These are phyloP conservation scores for Ophion ventricosus DNA, from an alignment of 2,888 invertebrate genomes.

Conservation along the genomic window DNA sequence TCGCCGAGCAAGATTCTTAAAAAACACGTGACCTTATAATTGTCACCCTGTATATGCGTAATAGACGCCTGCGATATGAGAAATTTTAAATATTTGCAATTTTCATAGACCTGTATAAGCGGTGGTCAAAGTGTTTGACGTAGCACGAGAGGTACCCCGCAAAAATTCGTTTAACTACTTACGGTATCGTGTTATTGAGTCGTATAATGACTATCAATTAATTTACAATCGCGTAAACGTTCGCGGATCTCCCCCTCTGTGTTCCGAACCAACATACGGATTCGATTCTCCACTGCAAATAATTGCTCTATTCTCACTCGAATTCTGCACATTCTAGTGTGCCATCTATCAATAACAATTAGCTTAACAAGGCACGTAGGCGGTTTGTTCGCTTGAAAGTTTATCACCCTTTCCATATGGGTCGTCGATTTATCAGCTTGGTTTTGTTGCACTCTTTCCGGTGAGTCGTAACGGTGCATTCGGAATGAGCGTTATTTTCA, in stretches of 20 bases:
- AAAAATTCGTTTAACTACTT: conserved; percentile 31
- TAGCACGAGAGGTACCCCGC: neutral
- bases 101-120: neutral
- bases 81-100: neutral
- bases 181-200: conserved; percentile 24
- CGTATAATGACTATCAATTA: conserved; percentile 52
- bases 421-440: conserved; percentile 5
- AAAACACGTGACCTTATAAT: too few species aligned
- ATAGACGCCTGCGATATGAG: neutral
- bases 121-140: conserved; percentile 9
- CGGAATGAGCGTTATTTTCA: neutral
- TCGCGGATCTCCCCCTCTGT: neutral
- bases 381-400: conserved; percentile 16
- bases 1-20: too few species aligned
- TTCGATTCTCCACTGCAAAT: conserved; percentile 52
- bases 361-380: conserved; percentile 25
- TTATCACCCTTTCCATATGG: conserved; percentile 12
- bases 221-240: conserved; percentile 38
- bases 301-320: conserved; percentile 26
- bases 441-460: neutral
- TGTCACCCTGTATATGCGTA: neutral
- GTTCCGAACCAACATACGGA: conserved; percentile 16
- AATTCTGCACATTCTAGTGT: conserved; percentile 32
- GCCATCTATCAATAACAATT: conserved; percentile 50
- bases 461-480: neutral